Evolutionary conservation across 2,113 vertebrate species (phyloP).

Genomic region (Phylloscopus trochilus): DNA sequence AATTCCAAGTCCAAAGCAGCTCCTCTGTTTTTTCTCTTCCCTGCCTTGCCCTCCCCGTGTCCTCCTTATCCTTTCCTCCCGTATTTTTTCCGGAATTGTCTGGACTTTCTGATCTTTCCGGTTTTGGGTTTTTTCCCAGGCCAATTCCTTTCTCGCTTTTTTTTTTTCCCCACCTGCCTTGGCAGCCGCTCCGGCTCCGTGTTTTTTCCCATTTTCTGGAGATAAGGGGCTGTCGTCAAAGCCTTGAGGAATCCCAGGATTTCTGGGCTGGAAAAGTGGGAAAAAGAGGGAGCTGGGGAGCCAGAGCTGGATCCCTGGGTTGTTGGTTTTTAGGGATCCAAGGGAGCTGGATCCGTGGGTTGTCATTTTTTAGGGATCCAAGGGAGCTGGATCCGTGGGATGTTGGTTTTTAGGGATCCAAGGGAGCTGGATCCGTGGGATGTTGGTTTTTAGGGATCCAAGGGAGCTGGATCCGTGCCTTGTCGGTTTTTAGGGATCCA

Average conservation of each 20-base stretch:
- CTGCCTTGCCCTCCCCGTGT: neutral
- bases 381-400: no score
- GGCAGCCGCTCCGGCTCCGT: accelerated
- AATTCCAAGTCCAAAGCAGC: neutral
- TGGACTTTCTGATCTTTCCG: neutral
- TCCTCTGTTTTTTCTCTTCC: neutral
- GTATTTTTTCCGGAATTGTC: neutral
- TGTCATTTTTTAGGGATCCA: no score
- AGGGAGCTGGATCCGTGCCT: no score
- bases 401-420: no score
- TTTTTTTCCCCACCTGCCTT: neutral
- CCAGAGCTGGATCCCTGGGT: no score
- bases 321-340: no score
- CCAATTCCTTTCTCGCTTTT: neutral
- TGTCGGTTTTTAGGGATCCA: no score
- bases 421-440: neutral
- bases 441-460: no score
- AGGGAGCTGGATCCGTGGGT: no score
- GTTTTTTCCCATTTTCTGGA: accelerated
- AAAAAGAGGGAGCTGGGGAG: neutral
- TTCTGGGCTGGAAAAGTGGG: no score
- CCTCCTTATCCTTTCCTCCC: neutral
- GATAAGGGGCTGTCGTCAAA: neutral
- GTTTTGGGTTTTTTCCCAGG: accelerated
- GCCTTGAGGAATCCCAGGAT: neutral